Evolutionary conservation across 2,888 invertebrate species (phyloP), one percentile per base, ranked within the genome.

Genomic region (Meghimatium bilineatum): DNA sequence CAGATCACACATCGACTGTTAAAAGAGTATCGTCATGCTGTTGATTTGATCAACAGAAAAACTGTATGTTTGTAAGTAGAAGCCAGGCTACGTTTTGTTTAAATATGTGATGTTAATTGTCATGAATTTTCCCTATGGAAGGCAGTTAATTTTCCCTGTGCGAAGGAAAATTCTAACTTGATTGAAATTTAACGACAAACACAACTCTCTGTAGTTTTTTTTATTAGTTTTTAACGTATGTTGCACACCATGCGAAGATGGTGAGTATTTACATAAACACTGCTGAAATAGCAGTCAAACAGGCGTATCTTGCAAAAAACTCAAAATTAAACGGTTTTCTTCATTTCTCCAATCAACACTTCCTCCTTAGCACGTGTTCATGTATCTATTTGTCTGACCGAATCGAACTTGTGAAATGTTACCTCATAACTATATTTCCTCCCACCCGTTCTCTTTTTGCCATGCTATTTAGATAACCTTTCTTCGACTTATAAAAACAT

Each of bases 161-260:
- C 38, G 78, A 10, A 49, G 38, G 63, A 78, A 49, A 29, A 67
- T 78, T 78, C 66, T 36, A 78, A 67, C 78, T 6, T 78, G 78
- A 67, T 67, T 78, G 78, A 78, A 78, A 49, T 78, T 78, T 78
- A 78, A 78, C 66, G 78, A 67, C 63, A n/a, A 78, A 66, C 66
- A 66, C 78, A 67, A 44, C 49, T 67, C 44, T n/a, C 32, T 23
- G 32, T 38, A 29, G 23, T 44, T 34, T 78, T 44, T 34, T 78
- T 78, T 67, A 38, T 67, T 38, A 10, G 29, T 26, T 78, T 78
- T 78, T 78, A 78, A 78, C 63, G 78, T 5, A 3, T 1, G 29
- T 32, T 78, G 78, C 78, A 78, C 38, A 78, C 44, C 29, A n/a
- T 29, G 78, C 38, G 2, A 67, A 52, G 66, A 66, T 44, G 78